phyloP scores from a whole-genome alignment of 1,140 invertebrate species.

The Vanessa tameamea region DNA sequence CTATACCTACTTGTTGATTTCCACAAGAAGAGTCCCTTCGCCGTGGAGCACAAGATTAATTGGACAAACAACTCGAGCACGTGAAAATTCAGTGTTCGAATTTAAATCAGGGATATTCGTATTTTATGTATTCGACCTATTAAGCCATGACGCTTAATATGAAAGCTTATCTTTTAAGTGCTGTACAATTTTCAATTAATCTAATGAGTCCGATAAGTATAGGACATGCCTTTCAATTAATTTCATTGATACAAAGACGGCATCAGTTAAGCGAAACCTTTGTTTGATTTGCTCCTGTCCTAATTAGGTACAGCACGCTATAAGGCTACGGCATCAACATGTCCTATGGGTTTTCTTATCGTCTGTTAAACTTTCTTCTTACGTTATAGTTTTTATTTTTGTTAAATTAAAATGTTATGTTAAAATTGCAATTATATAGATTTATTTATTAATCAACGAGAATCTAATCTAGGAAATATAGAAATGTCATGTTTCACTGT shows the following conservation, averaged over 20 bases:
- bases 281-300: slow-evolving; percentile 12
- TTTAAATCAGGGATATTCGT: too few species aligned
- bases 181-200: background rate
- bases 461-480: too few species aligned
- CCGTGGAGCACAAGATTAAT: too few species aligned
- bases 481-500: too few species aligned
- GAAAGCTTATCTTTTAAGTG: background rate
- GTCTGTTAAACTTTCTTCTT: background rate
- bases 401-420: too few species aligned
- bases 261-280: slow-evolving; percentile 11
- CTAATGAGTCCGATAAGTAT: background rate
- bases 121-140: too few species aligned
- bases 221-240: background rate
- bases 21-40: too few species aligned
- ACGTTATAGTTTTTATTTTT: background rate
- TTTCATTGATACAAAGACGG: slow-evolving; percentile 8
- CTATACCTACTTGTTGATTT: too few species aligned
- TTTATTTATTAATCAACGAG: too few species aligned
- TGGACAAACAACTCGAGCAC: too few species aligned
- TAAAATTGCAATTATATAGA: too few species aligned
- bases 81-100: too few species aligned
- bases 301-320: slow-evolving; percentile 5
- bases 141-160: background rate
- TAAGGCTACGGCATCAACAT: background rate
- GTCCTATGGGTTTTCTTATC: background rate